phyloP scores from a whole-genome alignment of 2,888 invertebrate species.

The Philereme transversata region DNA sequence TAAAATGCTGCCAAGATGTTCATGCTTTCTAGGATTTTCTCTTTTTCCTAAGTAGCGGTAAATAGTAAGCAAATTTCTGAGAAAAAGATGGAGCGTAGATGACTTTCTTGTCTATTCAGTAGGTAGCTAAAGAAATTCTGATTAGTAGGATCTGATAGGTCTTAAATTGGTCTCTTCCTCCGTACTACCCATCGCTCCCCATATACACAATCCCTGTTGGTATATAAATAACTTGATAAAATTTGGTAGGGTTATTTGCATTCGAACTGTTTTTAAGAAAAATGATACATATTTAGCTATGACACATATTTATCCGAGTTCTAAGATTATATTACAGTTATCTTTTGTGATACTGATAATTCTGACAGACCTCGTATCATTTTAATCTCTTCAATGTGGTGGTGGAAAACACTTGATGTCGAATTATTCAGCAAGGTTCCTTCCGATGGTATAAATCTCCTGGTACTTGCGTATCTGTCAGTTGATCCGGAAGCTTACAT shows the following conservation, averaged over 20 bases:
- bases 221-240: no score
- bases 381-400: slow-evolving; percentile 15
- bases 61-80: neutral
- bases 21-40: slow-evolving; percentile 3
- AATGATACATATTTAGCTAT: slow-evolving; percentile 23
- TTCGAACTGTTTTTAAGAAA: slow-evolving; percentile 3
- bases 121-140: no score
- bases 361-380: slow-evolving; percentile 14
- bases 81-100: no score
- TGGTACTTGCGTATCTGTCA: slow-evolving; percentile 3
- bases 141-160: no score
- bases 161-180: no score
- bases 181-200: no score
- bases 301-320: slow-evolving; percentile 25
- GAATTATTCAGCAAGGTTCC: no score
- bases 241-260: neutral
- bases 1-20: neutral
- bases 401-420: slow-evolving; percentile 2
- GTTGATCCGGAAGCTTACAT: slow-evolving; percentile 27
- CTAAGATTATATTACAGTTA: neutral
- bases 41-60: neutral
- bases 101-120: no score
- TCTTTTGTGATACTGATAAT: neutral
- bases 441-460: slow-evolving; percentile 4
- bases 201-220: no score